Evolutionary conservation across 2,113 vertebrate species (phyloP).

Genomic region (Upupa epops): DNA sequence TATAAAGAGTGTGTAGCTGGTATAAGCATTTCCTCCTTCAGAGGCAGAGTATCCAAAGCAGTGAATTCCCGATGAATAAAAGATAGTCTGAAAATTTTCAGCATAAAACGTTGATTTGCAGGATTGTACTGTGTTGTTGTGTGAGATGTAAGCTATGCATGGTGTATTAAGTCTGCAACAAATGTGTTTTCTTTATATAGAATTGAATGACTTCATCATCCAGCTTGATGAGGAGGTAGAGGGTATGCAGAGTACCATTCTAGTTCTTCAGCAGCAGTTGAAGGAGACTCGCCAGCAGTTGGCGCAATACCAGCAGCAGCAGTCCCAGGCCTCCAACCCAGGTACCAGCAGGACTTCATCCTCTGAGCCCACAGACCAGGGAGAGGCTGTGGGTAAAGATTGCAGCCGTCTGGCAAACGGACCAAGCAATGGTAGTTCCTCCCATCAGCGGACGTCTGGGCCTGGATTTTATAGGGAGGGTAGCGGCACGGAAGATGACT

Average conservation of each 20-base stretch:
- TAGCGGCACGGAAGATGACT: slow-evolving; percentile 90
- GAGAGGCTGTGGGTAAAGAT: slow-evolving; percentile 85
- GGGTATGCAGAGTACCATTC: slow-evolving; percentile 99
- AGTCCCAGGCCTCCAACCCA: slow-evolving; percentile 73
- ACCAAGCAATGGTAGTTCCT: slow-evolving; percentile 91
- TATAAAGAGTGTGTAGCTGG: not conserved
- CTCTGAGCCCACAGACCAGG: slow-evolving; percentile 78
- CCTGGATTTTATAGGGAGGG: slow-evolving; percentile 92
- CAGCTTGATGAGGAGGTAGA: slow-evolving; percentile 99
- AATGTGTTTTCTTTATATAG: slow-evolving; percentile 77
- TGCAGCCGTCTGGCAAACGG: slow-evolving; percentile 93
- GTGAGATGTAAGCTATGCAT: not conserved
- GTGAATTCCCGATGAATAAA: not conserved
- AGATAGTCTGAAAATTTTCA: not conserved
- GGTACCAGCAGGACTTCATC: slow-evolving; percentile 90
- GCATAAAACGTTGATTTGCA: not conserved
- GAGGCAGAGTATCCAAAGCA: slow-evolving; percentile 18
- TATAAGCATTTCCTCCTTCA: slow-evolving; percentile 27
- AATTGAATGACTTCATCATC: slow-evolving; percentile 99
- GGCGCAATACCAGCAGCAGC: slow-evolving; percentile 85
- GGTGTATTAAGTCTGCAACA: slow-evolving; percentile 64
- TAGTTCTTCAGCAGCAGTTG: slow-evolving; percentile 96
- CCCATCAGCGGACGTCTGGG: slow-evolving; percentile 86
- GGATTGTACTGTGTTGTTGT: not conserved
- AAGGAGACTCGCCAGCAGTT: slow-evolving; percentile 92